Evolutionary conservation across 2,797 vertebrate genomes (phyloP).

Genomic region (Sarcophilus harrisii): DNA sequence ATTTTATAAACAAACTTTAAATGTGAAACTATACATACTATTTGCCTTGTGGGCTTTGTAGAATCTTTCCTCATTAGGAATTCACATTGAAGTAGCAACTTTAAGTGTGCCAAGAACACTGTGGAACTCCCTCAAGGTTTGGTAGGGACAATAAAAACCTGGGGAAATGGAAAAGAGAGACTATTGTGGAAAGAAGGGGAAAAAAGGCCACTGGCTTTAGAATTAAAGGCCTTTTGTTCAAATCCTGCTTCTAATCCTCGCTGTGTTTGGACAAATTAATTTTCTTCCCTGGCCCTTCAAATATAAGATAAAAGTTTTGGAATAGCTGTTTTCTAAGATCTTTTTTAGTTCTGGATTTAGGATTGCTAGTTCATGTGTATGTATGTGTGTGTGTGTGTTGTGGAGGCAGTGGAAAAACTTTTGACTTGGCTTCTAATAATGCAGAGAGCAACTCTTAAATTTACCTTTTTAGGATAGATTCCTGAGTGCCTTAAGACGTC

Average conservation of each 20-base stretch:
- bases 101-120: background rate
- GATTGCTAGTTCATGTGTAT: no score
- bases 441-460: background rate
- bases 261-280: background rate
- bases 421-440: background rate
- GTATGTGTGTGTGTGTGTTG: no score
- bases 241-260: background rate
- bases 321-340: background rate
- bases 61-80: background rate
- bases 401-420: no score
- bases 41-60: slow-evolving; percentile 4
- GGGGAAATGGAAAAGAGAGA: slow-evolving; percentile 11
- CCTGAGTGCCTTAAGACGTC: background rate
- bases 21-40: background rate
- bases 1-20: slow-evolving; percentile 45
- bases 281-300: background rate
- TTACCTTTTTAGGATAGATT: background rate
- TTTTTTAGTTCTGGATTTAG: background rate
- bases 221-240: background rate
- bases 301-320: background rate
- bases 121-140: background rate
- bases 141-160: background rate
- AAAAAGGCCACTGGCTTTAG: background rate
- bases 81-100: background rate
- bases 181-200: background rate